Evolutionary conservation across 2,113 vertebrate species (phyloP), one percentile per base, ranked within the genome.

Genomic region (Thalassarche chlororhynchos): DNA sequence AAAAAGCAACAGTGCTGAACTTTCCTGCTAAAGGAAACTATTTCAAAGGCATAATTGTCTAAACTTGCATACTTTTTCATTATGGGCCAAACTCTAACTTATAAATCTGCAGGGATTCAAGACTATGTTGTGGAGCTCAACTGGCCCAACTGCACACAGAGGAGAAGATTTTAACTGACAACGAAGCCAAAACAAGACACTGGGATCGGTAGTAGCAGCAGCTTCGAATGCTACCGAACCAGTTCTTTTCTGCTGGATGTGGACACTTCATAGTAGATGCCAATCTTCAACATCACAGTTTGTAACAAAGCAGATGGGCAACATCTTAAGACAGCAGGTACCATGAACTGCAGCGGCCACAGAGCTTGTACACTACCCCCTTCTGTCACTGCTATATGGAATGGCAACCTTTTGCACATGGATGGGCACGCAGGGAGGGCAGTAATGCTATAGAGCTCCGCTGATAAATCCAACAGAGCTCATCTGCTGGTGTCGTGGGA

Each of bases 401-500:
- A 90, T 1, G 16, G 31, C 24, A 81, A 54, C 57, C 44, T 70
- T 64, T 42, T 81, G 58, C 64, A 49, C 17, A 7, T 0, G 58
- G 57, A 64, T 69, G 84, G 80, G 42, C 72, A 84, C 34, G 72
- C 32, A 44, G 24, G 87, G 61, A 68, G 77, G 47, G 74, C 69
- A 82, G 47, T 5, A 85, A 82, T 31, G 52, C 74, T 64, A 13
- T 17, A 36, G 70, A 93, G 84, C 84, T 90, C 86, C 0, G 5
- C 61, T 55, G 70, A 54, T 5, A 76, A 79, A 94, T n/a, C 70
- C 95, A 87, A 4, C 40, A 83, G 78, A 93, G 78, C 89, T 82
- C 87, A 72, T 32, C 65, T 96, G 96, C 97, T 96, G 96, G 93
- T 97, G 91, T 93, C 1, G 0, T 12, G 54, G 76, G 78, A 96